Evolutionary conservation across 2,113 vertebrate species (phyloP), one percentile per base, ranked within the genome.

Genomic region (Seriola rivoliana): DNA sequence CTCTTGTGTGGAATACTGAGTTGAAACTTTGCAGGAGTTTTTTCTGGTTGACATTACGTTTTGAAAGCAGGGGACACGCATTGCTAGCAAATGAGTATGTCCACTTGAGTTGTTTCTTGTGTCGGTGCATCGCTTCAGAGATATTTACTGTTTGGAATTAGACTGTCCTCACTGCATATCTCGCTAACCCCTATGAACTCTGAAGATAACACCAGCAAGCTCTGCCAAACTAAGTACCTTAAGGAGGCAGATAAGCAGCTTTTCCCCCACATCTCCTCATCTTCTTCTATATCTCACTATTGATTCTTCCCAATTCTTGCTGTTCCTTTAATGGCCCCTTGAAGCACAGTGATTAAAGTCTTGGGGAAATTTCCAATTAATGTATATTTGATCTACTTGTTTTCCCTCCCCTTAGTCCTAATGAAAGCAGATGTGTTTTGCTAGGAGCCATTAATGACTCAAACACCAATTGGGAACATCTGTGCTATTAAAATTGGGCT

Each of bases 391-490:
- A 90, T 75, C 68, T 64, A 69, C 88, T 84, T 85, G 70, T 85
- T 89, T 91, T 75, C 68, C 55, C 64, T 87, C 77, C 69, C 59
- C 68, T 81, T 46, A 54, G 59, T 52, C 59, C 79, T 92, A 92
- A 93, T 75, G 81, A 79, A 42, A 71, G 80, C 90, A 93, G 85
- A 92, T 91, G 87, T 83, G 86, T 85, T 81, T 78, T 78, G 71
- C 77, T 85, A 65, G 70, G 73, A 87, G 80, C 85, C 67, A 90
- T 89, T 89, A 89, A 92, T 91, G 88, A 90, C 83, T 90, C 82
- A 87, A 83, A 73, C 71, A 55, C 75, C 81, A 91, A 83, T 86
- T 83, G 82, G 74, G 68, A 91, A 90, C 88, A 88, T 93, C 87
- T 93, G 89, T 78, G 82, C 71, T 7, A 40, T 84, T 82, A 65